A percentile compares a stretch with the other conserved stretches of the same genome.
Evolutionary conservation across 2,888 invertebrate genomes (phyloP).

Genomic region (Limnephilus lunatus): DNA sequence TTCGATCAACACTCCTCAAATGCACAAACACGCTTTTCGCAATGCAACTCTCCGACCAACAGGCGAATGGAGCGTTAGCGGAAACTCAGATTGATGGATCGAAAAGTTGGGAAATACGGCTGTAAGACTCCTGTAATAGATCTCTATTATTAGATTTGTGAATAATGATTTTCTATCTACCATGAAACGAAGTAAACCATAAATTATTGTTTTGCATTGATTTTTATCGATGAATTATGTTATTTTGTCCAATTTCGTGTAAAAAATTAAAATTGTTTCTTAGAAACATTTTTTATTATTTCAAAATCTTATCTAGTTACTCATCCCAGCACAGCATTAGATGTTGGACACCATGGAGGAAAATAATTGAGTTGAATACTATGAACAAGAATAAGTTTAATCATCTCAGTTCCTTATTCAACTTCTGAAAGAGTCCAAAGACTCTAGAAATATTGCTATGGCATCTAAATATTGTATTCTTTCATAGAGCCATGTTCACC

Average conservation of each 20-base stretch:
- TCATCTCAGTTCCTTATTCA: not conserved
- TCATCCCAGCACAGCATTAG: not conserved
- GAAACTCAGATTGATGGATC: no score
- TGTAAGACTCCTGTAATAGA: not conserved
- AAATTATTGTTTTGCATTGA: not conserved
- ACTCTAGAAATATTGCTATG: not conserved
- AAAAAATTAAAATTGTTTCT: not conserved
- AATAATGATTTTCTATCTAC: not conserved
- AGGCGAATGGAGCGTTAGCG: no score
- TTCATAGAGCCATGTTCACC: not conserved
- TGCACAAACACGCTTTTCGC: no score
- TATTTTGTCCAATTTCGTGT: not conserved
- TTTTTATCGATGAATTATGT: not conserved
- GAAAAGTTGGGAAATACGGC: no score
- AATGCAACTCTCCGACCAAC: no score
- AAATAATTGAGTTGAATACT: not conserved
- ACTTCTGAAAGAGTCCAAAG: not conserved
- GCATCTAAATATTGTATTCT: not conserved
- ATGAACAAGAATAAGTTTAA: not conserved
- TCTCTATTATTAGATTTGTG: not conserved
- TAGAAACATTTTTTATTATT: not conserved
- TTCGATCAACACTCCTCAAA: no score
- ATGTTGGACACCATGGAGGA: not conserved
- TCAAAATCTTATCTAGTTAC: not conserved
- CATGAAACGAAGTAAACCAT: not conserved